Base-by-base conservation (phyloP, 2,888 invertebrate species). In the Calliphora vomitoria region DNA sequence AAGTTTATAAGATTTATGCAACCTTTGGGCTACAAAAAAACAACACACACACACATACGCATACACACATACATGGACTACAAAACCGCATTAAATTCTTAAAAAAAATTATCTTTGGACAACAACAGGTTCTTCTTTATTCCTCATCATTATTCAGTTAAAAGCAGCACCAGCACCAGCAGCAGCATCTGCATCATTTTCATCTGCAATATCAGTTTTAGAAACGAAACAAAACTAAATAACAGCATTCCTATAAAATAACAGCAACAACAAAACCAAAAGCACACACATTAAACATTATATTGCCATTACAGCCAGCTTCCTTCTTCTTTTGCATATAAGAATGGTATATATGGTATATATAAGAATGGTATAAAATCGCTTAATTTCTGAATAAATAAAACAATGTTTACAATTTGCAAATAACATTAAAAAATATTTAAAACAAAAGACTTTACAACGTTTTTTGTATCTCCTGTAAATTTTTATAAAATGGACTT, bases 221-320 rank as follows among this genome's bases (percentile, higher is more conserved):
- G 81, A 85, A 85, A 76, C 68, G 68, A 86, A 86, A 82, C 78
- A 60, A 87, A 84, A 82, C 85, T 75, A 47, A 71, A 75, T 82
- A 87, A 85, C 87, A 85, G 87, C 85, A 87, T 87, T 85, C 82
- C 64, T 85, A 79, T 85, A 82, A 84, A 66, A 78, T 81, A 87
- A 78, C 87, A 84, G 81, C 75, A 81, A 82, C 68, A 64, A 44
- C 31, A 41, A 35, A 18, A 71, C n/a, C 5, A 25, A 71, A 72
- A 53, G 6, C 8, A 38, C 25, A 44, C 13, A 47, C 1, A 15
- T 18, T 55, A 35, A 64, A n/a, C 71, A 72, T 47, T 53, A 78
- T 78, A 71, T 71, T 83, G 53, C 25, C 78, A 78, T 83, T 69
- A 62, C 76, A 82, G 60, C 69, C 18, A 78, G 82, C 85, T 87